Evolutionary conservation across 2,888 invertebrate species (phyloP), one percentile per base, ranked within the genome.

Genomic region (Drosophila acutilabella): DNA sequence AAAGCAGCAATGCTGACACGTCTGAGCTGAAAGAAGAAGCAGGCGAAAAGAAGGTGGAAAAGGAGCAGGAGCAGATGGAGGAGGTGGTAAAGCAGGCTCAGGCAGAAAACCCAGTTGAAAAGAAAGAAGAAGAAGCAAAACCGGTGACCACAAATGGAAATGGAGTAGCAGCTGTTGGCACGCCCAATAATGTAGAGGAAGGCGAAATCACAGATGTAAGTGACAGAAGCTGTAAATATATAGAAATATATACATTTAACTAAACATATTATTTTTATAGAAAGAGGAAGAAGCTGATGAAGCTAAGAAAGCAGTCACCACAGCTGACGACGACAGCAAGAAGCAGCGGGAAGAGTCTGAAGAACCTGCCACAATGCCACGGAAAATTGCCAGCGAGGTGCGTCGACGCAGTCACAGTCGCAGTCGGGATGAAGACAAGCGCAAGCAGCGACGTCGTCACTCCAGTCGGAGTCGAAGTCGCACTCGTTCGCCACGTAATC

Each of bases 161-260:
- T 51, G 50, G 42, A 1, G 23, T 36, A 2, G n/a, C 11, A 41
- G 26, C 36, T 10, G 57, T 0, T 11, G 52, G 4, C 10, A 44
- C 80, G 0, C 42, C 68, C 3, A 62, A 51, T 40, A 71, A 71
- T 71, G 70, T 70, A 11, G 89, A 84, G 38, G 83, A 84, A 36
- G 83, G 83, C 7, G 83, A 84, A 78, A 86, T 84, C 40, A 74
- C 69, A 2, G 83, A 84, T 26, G 83, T 83, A 57, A 82, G 85
- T 68, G 36, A 13, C 30, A 8, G 30, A 5, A n/a, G n/a, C n/a
- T n/a, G n/a, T n/a, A 30, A 30, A 2, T 30, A 30, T 8, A 30
- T 8, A 30, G 30, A 8, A 30, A 30, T 26, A 8, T 30, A 8
- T 30, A 2, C 0, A 36, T 36, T 7, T 14, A 14, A 7, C 16